Evolutionary conservation across 2,888 invertebrate genomes (phyloP).

Genomic region (Limnephilus marmoratus): DNA sequence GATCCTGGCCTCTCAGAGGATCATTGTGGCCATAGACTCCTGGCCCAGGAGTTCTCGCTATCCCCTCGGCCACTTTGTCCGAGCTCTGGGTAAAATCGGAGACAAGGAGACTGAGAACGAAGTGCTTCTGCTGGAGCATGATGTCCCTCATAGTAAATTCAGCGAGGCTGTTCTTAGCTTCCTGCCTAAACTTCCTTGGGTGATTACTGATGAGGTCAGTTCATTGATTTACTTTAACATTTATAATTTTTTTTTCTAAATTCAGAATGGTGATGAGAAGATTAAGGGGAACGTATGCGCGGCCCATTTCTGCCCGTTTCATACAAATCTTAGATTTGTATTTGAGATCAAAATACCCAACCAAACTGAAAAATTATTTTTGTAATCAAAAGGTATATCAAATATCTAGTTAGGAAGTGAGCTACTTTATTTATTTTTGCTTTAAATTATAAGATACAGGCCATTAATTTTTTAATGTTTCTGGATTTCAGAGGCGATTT

Average conservation of each 20-base stretch:
- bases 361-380: too few relatives aligned
- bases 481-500: too few relatives aligned
- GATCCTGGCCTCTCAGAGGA: conserved; percentile 87
- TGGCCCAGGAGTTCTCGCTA: conserved; percentile 97
- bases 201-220: conserved; percentile 87
- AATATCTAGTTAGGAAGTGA: too few relatives aligned
- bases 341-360: too few relatives aligned
- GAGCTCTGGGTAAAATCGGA: conserved; percentile 92
- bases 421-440: too few relatives aligned
- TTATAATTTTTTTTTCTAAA: neutral
- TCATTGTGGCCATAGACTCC: conserved; percentile 96
- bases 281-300: too few relatives aligned
- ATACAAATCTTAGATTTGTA: too few relatives aligned
- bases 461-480: too few relatives aligned
- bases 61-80: conserved; percentile 96
- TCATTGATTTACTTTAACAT: neutral
- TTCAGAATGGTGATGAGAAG: too few relatives aligned
- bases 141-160: conserved; percentile 97
- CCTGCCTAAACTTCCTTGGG: conserved; percentile 93
- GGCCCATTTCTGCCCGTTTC: too few relatives aligned
- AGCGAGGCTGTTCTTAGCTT: conserved; percentile 95
- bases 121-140: conserved; percentile 96
- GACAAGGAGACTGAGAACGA: conserved; percentile 98
- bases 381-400: too few relatives aligned
- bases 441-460: too few relatives aligned